Evolutionary conservation across 2,888 invertebrate genomes (phyloP).

Genomic region (Eupithecia vulgata): DNA sequence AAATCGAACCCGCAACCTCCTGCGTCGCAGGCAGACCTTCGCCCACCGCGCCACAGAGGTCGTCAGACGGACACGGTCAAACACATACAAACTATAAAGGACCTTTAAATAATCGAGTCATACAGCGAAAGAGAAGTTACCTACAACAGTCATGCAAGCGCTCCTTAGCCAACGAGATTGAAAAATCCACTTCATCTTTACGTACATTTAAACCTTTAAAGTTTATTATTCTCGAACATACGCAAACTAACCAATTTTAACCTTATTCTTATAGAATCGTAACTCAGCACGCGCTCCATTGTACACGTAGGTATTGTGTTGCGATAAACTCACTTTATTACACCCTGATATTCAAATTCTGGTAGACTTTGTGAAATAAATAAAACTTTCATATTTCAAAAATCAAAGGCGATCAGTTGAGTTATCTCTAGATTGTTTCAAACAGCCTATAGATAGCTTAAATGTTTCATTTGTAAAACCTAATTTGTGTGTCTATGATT

Average conservation of each 20-base stretch:
- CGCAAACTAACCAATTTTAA: neutral
- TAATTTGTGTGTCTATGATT: neutral
- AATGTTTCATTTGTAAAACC: neutral
- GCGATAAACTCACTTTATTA: conserved; percentile 45
- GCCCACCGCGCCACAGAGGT: no score
- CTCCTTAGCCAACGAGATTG: neutral
- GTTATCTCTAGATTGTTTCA: neutral
- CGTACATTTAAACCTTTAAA: neutral
- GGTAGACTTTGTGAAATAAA: neutral
- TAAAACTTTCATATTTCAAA: neutral
- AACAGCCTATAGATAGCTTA: neutral
- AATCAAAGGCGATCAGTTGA: neutral
- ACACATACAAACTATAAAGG: no score
- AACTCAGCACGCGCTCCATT: conserved; percentile 17
- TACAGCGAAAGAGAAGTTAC: neutral
- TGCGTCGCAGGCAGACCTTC: no score
- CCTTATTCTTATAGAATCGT: conserved; percentile 3
- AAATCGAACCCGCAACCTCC: no score
- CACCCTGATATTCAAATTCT: conserved; percentile 37
- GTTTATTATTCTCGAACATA: neutral
- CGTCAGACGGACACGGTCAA: no score
- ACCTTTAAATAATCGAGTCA: no score
- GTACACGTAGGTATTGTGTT: conserved; percentile 39
- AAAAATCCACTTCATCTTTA: neutral
- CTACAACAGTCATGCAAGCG: neutral